Evolutionary conservation across 2,797 vertebrate species (phyloP).

Genomic region (Coreius guichenoti): DNA sequence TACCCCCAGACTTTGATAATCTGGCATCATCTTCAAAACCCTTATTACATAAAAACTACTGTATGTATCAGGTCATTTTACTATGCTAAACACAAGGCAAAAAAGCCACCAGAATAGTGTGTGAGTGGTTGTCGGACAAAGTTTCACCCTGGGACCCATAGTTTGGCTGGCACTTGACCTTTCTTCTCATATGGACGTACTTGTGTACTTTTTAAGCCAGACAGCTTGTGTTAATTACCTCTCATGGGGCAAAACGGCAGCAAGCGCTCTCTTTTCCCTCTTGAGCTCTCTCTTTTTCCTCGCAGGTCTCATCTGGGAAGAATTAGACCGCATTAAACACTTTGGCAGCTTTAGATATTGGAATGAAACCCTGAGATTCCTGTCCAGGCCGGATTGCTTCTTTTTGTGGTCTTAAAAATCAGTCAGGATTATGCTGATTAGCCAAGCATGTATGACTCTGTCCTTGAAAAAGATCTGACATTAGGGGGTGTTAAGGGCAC

Average conservation of each 20-base stretch:
- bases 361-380: conserved; percentile 34
- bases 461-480: conserved; percentile 35
- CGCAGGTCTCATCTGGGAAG: conserved; percentile 42
- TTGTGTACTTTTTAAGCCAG: conserved; percentile 11
- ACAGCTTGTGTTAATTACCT: conserved; percentile 49
- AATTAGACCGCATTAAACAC: conserved; percentile 42
- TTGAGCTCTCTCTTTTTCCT: conserved; percentile 22
- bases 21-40: conserved; percentile 6
- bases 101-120: background rate
- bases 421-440: conserved; percentile 30
- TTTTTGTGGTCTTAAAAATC: conserved; percentile 18
- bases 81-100: background rate
- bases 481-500: conserved; percentile 8
- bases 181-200: conserved; percentile 4
- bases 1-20: conserved; percentile 22
- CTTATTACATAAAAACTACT: conserved; percentile 6
- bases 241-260: conserved; percentile 32
- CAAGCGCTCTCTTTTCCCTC: conserved; percentile 7
- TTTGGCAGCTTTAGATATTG: conserved; percentile 29
- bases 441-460: background rate
- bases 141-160: background rate
- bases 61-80: background rate
- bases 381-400: conserved; percentile 11
- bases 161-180: conserved; percentile 44
- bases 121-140: background rate